Evolutionary conservation across 2,797 vertebrate genomes (phyloP), one percentile per base, ranked within the genome.

Genomic region (Pangasius krempfi): DNA sequence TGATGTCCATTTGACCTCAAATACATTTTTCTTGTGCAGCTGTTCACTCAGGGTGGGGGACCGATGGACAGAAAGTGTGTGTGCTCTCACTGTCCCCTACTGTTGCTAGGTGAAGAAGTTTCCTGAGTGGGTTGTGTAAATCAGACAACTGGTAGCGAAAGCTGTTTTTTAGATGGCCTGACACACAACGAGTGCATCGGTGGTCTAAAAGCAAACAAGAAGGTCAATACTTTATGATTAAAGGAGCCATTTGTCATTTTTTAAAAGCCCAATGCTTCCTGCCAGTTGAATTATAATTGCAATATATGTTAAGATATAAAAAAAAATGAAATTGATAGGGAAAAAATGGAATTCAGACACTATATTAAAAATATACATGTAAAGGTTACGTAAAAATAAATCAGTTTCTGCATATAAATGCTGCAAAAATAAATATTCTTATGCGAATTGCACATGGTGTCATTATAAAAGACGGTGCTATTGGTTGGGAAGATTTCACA

Each of bases 21-120:
- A 81, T 58, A 3, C 30, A 58, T 25, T 37, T 80, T 20, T 5
- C 8, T 58, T 18, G 5, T 52, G 25, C 13, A n/a, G 10, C 73
- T 12, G 16, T 52, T 76, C 8, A 22, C 52, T 58, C 52, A 12
- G 16, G 50, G 6, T 54, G n/a, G 5, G 37, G 3, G 54, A 27
- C 30, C 9, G 54, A 60, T 25, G 79, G 79, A 40, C 52, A 37
- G 5, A 22, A 30, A 22, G 30, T 37, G 30, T 56, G 50, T 60
- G 79, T 58, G 20, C n/a, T 58, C 54, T 25, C 85, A 90, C 58
- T 92, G 90, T 88, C 91, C 78, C 92, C 33, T 92, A 89, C 88
- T 89, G 93, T 95, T 95, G 94, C 94, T 93, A 93, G 92, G 94
- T 92, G 91, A 92, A 91, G 92, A 93, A 91, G 84, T 89, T 89